These are phyloP conservation scores for Andrena cerasifolii DNA, from an alignment of 1,140 invertebrate species.

Conservation along the genomic window DNA sequence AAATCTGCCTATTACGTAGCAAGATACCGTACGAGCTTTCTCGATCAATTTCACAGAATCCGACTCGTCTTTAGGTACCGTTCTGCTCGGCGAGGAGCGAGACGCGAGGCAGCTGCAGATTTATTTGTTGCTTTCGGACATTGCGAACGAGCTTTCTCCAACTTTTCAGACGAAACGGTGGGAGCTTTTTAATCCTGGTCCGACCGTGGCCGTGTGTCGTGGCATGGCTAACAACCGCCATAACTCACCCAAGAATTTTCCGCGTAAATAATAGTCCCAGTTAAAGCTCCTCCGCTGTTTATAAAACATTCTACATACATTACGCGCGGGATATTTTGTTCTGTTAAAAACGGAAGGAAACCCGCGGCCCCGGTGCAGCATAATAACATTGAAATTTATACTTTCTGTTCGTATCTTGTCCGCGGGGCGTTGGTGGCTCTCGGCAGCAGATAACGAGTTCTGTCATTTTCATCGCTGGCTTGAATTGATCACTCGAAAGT, in stretches of 20 bases:
- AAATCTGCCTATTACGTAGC: too few relatives aligned
- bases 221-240: slow-evolving; percentile 31
- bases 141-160: neutral
- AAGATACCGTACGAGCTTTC: too few relatives aligned
- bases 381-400: slow-evolving; percentile 42
- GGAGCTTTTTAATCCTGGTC: slow-evolving; percentile 29
- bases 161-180: neutral
- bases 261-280: slow-evolving; percentile 43
- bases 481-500: slow-evolving; percentile 15
- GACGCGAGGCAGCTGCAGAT: neutral
- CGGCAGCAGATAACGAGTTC: slow-evolving; percentile 2
- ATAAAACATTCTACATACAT: slow-evolving; percentile 44
- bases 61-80: too few relatives aligned
- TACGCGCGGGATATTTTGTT: slow-evolving; percentile 29
- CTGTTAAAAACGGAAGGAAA: slow-evolving; percentile 10
- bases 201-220: slow-evolving; percentile 12
- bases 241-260: slow-evolving; percentile 42
- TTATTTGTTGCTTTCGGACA: slow-evolving; percentile 1
- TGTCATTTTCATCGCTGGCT: neutral
- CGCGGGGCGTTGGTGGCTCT: slow-evolving; percentile 6
- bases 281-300: slow-evolving; percentile 43
- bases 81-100: too few relatives aligned
- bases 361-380: too few relatives aligned
- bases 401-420: slow-evolving; percentile 21
- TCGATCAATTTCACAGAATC: too few relatives aligned